Evolutionary conservation across 2,797 vertebrate species (phyloP), one percentile per base, ranked within the genome.

Genomic region (Chelidonichthys spinosus): DNA sequence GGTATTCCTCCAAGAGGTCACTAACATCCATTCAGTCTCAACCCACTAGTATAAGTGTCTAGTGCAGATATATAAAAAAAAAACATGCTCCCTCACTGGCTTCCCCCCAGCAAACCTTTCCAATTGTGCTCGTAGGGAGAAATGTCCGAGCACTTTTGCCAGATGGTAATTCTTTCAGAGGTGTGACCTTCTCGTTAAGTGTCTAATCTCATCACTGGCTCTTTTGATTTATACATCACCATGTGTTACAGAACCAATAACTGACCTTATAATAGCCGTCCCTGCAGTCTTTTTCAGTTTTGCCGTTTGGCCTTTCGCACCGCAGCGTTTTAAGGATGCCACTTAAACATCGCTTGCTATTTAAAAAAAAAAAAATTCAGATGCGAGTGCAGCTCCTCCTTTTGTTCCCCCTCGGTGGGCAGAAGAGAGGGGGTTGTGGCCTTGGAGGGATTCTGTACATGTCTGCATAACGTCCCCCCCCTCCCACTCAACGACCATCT

Each of bases 321-420:
- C 37, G 0, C 63, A 39, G 70, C 58, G 17, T 85, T 86, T 87
- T 67, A 74, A 25, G 83, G 87, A 93, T 92, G 85, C 89, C 92
- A 77, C 84, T 84, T 79, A 71, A 79, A 83, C 91, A 92, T 91
- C 87, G 90, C 83, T 87, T 87, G 85, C 92, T 94, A 94, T 93
- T 93, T 94, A 91, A 74, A 91, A 90, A 82, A 91, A 90, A 82
- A 25, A 25, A 25, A 25, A 25, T 25, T 79, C 49, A 47, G 62
- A 74, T 67, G 36, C 15, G n/a, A 73, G 74, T 10, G 39, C 79
- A 33, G 55, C 46, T 72, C 68, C 72, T 79, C 76, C 77, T 78
- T 82, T 87, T 89, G 76, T 87, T 84, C 65, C 79, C 63, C 50
- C 25, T 25, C 56, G 42, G 69, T 1, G 7, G 54, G 32, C 60